Conservation (phyloP, 2,888 invertebrate genomes). For the Drosophila hawaiiensis region DNA sequence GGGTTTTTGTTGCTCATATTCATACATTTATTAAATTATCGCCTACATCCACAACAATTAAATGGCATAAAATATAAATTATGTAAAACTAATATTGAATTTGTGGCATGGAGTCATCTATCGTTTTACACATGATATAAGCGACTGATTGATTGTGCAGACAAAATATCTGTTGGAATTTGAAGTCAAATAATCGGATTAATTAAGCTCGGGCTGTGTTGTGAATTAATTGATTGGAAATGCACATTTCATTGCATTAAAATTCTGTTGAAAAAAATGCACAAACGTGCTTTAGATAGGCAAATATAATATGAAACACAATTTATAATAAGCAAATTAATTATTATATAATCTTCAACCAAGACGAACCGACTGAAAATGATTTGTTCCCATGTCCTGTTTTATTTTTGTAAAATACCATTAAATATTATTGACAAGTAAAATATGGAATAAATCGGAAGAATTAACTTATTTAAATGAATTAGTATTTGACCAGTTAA, state of each 20-base stretch:
- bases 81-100: background rate
- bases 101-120: background rate
- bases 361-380: background rate
- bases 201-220: background rate
- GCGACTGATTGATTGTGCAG: background rate
- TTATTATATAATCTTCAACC: background rate
- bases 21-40: background rate
- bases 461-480: background rate
- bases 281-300: background rate
- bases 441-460: background rate
- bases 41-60: background rate
- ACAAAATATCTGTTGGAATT: background rate
- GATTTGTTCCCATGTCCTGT: background rate
- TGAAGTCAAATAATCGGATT: background rate
- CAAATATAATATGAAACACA: background rate
- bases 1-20: background rate
- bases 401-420: too few relatives aligned
- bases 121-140: background rate
- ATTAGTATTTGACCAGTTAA: background rate
- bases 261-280: background rate
- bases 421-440: too few relatives aligned
- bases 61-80: background rate
- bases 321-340: background rate
- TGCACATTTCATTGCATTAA: background rate
- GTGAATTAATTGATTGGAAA: background rate